Base-by-base conservation (phyloP, 2,888 invertebrate genomes). In the Pachydiplax longipennis region DNA sequence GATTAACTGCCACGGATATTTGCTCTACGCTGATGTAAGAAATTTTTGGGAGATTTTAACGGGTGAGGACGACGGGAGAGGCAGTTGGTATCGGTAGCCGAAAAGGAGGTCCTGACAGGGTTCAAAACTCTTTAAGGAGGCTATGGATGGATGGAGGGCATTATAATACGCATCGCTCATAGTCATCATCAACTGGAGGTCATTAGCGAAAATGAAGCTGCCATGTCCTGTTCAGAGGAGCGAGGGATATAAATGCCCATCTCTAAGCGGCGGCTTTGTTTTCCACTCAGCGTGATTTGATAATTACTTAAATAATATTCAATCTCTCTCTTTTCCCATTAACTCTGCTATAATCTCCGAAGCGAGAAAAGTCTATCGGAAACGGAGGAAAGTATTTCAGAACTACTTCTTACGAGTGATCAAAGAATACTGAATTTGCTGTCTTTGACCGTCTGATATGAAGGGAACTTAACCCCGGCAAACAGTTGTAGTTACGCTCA, bases 171-270 rank as follows among this genome's bases (percentile, higher is more conserved):
- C 82, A 82, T 82, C 48, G 48, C 48, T 82, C 82, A 82, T 82
- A 15, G 82, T 48, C 82, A 48, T 73, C 73, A 73, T 73, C 73
- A 73, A 73, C 73, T 44, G 44, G 25, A 6, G 48, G 44, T 48
- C 82, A 82, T 82, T 82, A 82, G 82, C 82, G 82, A 82, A 82
- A 82, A 82, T 82, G 82, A 82, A 82, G 82, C 82, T 82, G 82
- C 82, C 82, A 82, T 25, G 25, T 48, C 82, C 40, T 82, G 48
- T 48, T n/a, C n/a, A 4, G 82, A 44, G 44, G 25, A 44, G 25
- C 22, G 82, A 48, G n/a, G 48, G n/a, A 82, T 44, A 82, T 48
- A 44, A 82, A 82, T 82, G 40, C 82, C 44, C 48, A 4, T 82
- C 44, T 22, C 44, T 82, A 82, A 82, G 82, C 44, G 82, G 82